phyloP scores from a whole-genome alignment of 2,113 vertebrate genomes.

The Esox niger region DNA sequence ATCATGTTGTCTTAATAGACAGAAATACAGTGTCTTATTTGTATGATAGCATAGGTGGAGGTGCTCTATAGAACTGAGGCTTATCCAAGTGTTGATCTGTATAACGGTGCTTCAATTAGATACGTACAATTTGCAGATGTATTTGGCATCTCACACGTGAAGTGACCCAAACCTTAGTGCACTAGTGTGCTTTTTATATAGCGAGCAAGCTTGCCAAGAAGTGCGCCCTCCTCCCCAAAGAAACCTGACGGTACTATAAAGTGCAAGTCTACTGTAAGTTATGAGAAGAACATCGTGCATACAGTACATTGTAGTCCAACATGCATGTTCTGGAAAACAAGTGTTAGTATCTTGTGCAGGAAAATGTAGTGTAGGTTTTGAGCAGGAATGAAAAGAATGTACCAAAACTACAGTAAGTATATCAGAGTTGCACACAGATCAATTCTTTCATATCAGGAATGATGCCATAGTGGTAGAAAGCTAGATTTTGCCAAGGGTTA shows the following conservation, averaged over 20 bases:
- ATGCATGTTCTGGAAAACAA: not conserved
- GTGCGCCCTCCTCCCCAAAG: conserved; percentile 23
- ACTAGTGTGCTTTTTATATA: conserved; percentile 4
- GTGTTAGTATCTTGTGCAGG: not conserved
- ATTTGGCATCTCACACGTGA: conserved; percentile 45
- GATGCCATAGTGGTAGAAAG: not conserved
- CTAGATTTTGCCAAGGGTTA: not conserved
- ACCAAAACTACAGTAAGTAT: conserved; percentile 18
- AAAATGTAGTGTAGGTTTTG: conserved; percentile 38
- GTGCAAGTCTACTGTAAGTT: not conserved
- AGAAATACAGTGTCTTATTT: conserved; percentile 32
- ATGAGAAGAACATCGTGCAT: not conserved
- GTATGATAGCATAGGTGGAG: conserved; percentile 33
- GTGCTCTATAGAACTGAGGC: conserved; percentile 7
- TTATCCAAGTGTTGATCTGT: conserved; percentile 20
- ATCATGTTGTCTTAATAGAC: conserved; percentile 13
- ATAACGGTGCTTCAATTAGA: conserved; percentile 39
- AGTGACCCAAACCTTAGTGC: conserved; percentile 26
- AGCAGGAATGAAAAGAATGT: conserved; percentile 56
- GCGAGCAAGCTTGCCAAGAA: conserved; percentile 31
- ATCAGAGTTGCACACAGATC: not conserved
- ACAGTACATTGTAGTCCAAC: conserved; percentile 10
- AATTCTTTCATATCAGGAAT: not conserved
- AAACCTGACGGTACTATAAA: conserved; percentile 15
- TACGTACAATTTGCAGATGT: conserved; percentile 24